Percentiles rank a stretch among this genome's conserved stretches.
phyloP scores from a whole-genome alignment of 2,113 vertebrate genomes.

The Pheucticus melanocephalus region DNA sequence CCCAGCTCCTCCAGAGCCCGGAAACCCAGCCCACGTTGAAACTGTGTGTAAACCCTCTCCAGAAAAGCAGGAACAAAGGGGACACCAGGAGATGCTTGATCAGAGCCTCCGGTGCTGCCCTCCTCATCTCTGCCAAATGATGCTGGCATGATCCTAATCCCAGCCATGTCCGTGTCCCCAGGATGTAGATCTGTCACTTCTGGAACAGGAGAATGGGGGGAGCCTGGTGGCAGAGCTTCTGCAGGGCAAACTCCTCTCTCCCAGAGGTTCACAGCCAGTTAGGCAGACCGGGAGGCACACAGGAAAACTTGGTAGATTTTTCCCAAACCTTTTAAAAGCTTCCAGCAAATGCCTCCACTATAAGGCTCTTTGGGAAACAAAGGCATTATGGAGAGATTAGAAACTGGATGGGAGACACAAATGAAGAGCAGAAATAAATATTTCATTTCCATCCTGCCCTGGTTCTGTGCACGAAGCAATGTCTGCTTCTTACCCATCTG shows the following conservation, averaged over 20 bases:
- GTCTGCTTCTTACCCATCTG: background rate
- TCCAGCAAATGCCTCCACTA: background rate
- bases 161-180: rapidly evolving
- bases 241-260: background rate
- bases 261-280: background rate
- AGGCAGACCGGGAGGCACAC: background rate
- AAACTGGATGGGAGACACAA: background rate
- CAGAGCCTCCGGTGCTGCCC: background rate
- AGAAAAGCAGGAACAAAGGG: background rate
- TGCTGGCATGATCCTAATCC: background rate
- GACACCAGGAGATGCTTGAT: background rate
- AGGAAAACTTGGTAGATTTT: background rate
- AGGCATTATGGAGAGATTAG: background rate
- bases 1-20: rapidly evolving
- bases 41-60: background rate
- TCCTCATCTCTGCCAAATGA: background rate
- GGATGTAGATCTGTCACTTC: background rate
- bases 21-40: background rate
- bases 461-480: background rate
- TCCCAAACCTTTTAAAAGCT: slow-evolving; percentile 3
- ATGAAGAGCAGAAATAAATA: slow-evolving; percentile 43
- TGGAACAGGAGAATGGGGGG: background rate
- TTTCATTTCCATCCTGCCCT: slow-evolving; percentile 48
- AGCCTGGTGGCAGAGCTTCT: rapidly evolving
- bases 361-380: background rate